Evolutionary conservation across 2,888 invertebrate genomes (phyloP), one percentile per base, ranked within the genome.

Genomic region (Mayetiola destructor): DNA sequence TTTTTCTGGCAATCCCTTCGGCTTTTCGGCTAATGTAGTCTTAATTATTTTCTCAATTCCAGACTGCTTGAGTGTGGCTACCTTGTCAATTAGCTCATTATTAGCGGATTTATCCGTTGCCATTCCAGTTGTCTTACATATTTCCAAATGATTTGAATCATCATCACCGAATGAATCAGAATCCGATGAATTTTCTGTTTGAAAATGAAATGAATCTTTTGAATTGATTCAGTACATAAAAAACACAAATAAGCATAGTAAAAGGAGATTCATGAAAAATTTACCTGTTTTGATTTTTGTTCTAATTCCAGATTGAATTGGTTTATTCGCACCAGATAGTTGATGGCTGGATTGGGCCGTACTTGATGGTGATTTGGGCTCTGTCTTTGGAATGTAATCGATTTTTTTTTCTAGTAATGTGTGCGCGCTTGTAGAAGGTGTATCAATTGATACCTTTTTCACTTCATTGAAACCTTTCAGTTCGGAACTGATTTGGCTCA

Each of bases 401-500:
- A 42, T 42, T 42, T 42, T 56, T 29, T 56, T 56, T 32, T 40
- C 40, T 18, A 53, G 20, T 20, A 32, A 30, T 32, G 32, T 32
- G 18, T 29, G 12, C 12, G 56, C n/a, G 6, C 23, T 27, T n/a
- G 39, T 21, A 14, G 18, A 37, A 2, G 27, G 37, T n/a, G 48
- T 4, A n/a, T 48, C 48, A n/a, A 4, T 27, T 29, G 72, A 70
- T n/a, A 75, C 64, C 4, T 73, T 64, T 65, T 79, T 79, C 0
- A 80, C 73, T 64, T 81, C 81, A 56, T 80, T 79, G 55, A 88
- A 80, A 5, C 88, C 89, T 69, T 89, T 90, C 3, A 89, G 71
- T 67, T 90, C 89, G 0, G 87, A 87, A 62, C 88, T 76, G 59
- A 90, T 88, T 73, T 88, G 86, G 70, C 85, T 88, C 23, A 90